Percentiles rank a stretch among this genome's conserved stretches.
Evolutionary conservation across 1,140 invertebrate species (phyloP).

Genomic region (Pantala flavescens): DNA sequence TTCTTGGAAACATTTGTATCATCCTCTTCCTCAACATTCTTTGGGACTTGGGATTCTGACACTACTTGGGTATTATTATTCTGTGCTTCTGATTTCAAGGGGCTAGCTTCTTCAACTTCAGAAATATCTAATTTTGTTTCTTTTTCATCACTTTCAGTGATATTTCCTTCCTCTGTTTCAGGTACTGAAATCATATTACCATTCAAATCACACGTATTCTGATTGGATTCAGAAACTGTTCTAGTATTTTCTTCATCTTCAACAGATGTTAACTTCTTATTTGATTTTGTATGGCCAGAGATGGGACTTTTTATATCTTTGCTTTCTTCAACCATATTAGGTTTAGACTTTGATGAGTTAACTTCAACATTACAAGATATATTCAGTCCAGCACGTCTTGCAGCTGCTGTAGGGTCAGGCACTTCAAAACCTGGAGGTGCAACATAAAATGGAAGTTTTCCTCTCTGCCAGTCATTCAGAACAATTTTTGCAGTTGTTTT

Average conservation of each 20-base stretch:
- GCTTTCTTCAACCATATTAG: slow-evolving; percentile 29
- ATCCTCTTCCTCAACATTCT: slow-evolving; percentile 25
- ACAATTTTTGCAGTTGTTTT: slow-evolving; percentile 84
- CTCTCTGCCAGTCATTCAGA: slow-evolving; percentile 97
- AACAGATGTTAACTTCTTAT: background rate
- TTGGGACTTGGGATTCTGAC: slow-evolving; percentile 21
- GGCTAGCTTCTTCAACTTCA: slow-evolving; percentile 42
- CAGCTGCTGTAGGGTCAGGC: slow-evolving; percentile 33
- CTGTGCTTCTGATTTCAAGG: slow-evolving; percentile 32
- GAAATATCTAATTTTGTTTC: slow-evolving; percentile 18
- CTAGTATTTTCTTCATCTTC: background rate
- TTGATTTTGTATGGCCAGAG: too few relatives aligned
- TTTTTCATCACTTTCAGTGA: slow-evolving; percentile 18
- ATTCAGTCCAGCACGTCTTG: slow-evolving; percentile 27
- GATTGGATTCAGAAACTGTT: background rate
- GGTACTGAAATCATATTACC: too few relatives aligned
- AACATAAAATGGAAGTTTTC: slow-evolving; percentile 91
- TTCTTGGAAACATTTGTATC: slow-evolving; percentile 43
- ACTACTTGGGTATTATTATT: slow-evolving; percentile 30
- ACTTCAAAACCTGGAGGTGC: slow-evolving; percentile 66
- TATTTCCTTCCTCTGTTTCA: slow-evolving; percentile 8
- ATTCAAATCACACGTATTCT: too few relatives aligned
- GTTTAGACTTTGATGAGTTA: background rate
- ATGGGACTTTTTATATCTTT: slow-evolving; percentile 15
- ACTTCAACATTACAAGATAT: background rate